Conservation (phyloP, 2,113 vertebrate genomes). For the Loxodonta africana region DNA sequence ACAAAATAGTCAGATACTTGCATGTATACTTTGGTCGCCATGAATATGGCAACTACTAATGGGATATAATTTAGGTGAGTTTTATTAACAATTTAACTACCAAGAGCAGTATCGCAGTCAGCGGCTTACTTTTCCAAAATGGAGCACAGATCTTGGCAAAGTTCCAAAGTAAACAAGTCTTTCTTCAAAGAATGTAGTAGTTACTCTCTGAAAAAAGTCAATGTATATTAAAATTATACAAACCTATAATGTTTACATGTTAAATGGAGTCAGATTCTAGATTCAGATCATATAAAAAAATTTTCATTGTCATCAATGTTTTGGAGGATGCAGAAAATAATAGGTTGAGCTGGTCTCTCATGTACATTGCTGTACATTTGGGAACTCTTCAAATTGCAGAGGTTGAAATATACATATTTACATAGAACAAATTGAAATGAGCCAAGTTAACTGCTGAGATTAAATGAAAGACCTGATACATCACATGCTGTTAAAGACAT, state of each 20-base stretch:
- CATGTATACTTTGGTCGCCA: not conserved
- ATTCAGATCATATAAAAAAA: not conserved
- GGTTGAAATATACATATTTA: not conserved
- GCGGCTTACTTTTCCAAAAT: not conserved
- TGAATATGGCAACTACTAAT: not conserved
- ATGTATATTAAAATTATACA: not conserved
- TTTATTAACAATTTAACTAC: not conserved
- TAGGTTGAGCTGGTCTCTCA: not conserved
- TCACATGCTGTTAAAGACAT: not conserved
- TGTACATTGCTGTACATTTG: not conserved
- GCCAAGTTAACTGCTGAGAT: not conserved
- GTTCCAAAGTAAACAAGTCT: not conserved
- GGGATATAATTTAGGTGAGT: not conserved
- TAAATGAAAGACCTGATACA: not conserved
- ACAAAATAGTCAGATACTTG: not conserved
- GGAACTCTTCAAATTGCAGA: not conserved
- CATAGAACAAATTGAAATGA: not conserved
- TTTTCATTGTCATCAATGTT: not conserved
- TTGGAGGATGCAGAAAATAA: not conserved
- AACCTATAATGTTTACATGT: not conserved
- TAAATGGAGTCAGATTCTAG: not conserved
- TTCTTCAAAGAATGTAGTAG: not conserved
- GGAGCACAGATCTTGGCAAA: not conserved
- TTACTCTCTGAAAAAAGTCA: not conserved
- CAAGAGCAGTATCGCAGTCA: not conserved